Base-by-base conservation (phyloP, 2,113 vertebrate genomes). In the Hyla sarda region DNA sequence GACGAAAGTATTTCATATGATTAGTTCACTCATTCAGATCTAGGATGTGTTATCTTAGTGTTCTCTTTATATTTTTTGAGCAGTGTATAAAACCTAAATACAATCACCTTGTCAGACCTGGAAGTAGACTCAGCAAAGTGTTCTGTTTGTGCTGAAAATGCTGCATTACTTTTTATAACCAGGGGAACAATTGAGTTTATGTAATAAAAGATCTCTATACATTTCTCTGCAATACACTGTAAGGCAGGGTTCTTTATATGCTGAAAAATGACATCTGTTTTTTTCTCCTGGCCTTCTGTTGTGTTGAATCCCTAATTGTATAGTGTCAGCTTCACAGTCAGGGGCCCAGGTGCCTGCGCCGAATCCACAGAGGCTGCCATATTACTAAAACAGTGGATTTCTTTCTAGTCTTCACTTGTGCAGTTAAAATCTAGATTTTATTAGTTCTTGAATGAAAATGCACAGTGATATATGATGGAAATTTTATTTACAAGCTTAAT, bases 161-260 rank as follows among this genome's bases (percentile, higher is more conserved):
- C 67, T 21, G 67, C 67, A 37, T 71, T 71, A 71, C 65, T 71
- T 71, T 21, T 1, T 71, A 71, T 21, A 71, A 71, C 67, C 67
- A 71, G 8, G 67, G 67, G 67, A 71, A 71, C 67, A 71, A 71
- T 71, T 41, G 17, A 23, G 67, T 23, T 41, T 71, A 21, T 71
- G 67, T 71, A 71, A 71, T 41, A 71, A 41, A 23, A 41, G 7
- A 32, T 71, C 34, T 71, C 34, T 71, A 37, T 71, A 71, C 34
- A 41, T 71, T 71, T 71, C 34, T 71, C 67, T 10, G 32, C 67
- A 71, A 71, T 41, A 41, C 34, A 9, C 67, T 11, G 34, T 1
- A 17, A 71, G 12, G 32, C 34, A 71, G 34, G 65, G 67, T 41
- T 23, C 7, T 41, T 71, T 23, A 23, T 41, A 4, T 41, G 19